Evolutionary conservation across 2,888 invertebrate species (phyloP).

Genomic region (Meandrusa payeni): DNA sequence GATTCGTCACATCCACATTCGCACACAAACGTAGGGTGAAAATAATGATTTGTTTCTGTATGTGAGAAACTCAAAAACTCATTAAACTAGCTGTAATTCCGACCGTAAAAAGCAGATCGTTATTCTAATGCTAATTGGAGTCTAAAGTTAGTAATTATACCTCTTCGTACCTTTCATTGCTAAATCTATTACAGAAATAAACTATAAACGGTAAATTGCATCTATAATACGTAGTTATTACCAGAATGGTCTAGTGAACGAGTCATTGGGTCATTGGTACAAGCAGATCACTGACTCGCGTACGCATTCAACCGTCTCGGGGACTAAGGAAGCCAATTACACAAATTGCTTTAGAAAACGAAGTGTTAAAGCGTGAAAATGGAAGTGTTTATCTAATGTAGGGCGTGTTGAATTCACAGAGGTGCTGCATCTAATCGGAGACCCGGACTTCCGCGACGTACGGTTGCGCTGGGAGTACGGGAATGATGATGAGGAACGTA

Average conservation of each 20-base stretch:
- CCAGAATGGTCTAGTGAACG: conserved; percentile 60
- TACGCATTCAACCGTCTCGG: conserved; percentile 45
- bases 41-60: no score
- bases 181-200: not conserved
- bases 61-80: no score
- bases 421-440: conserved; percentile 82
- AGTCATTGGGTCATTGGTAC: conserved; percentile 74
- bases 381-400: conserved; percentile 21
- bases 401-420: conserved; percentile 56
- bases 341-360: conserved; percentile 33
- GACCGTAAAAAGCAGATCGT: no score
- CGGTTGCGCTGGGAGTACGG: conserved; percentile 84
- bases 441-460: conserved; percentile 84
- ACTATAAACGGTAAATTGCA: conserved; percentile 4
- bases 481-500: conserved; percentile 50
- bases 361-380: conserved; percentile 31
- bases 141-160: no score
- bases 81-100: no score
- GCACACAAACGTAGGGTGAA: no score
- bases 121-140: no score
- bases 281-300: conserved; percentile 52
- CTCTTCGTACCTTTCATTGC: no score
- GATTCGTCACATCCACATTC: no score
- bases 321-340: conserved; percentile 34
- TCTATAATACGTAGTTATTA: conserved; percentile 33